Conservation (phyloP, 2,113 vertebrate genomes). For the Tor tambroides region DNA sequence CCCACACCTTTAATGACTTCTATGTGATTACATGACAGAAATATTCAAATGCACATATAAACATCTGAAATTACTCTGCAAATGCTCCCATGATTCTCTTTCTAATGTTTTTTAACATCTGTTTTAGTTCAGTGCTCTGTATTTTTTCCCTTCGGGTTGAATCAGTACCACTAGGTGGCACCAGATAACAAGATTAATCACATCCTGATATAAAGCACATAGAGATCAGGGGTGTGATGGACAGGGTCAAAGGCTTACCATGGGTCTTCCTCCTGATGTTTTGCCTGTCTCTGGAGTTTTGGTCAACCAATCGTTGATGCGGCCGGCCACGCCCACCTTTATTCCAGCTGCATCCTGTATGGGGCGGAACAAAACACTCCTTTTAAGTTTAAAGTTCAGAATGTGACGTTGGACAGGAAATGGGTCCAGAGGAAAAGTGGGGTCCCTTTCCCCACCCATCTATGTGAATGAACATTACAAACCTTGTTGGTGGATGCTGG, state of each 20-base stretch:
- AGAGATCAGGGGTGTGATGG: neutral
- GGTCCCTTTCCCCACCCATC: conserved; percentile 30
- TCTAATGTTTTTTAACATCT: neutral
- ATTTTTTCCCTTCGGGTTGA: neutral
- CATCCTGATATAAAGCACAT: neutral
- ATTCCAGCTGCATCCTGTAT: conserved; percentile 93
- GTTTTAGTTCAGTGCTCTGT: neutral
- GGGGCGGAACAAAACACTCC: conserved; percentile 43
- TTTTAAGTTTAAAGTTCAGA: conserved; percentile 64
- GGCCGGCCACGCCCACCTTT: conserved; percentile 95
- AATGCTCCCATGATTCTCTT: neutral
- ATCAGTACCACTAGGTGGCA: conserved; percentile 66
- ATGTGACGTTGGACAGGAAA: conserved; percentile 59
- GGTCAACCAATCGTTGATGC: conserved; percentile 97
- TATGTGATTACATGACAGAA: conserved; percentile 19
- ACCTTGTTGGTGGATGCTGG: conserved; percentile 89
- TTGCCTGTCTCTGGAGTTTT: conserved; percentile 94
- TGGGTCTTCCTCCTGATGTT: conserved; percentile 85
- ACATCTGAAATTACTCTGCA: neutral
- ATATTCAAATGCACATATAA: conserved; percentile 7
- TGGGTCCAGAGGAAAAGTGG: conserved; percentile 42
- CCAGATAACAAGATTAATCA: conserved; percentile 48
- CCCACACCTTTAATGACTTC: neutral
- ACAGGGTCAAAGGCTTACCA: conserved; percentile 76
- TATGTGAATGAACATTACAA: neutral